Evolutionary conservation across 2,797 vertebrate species (phyloP), one percentile per base, ranked within the genome.

Genomic region (Microctenopoma lineatum): DNA sequence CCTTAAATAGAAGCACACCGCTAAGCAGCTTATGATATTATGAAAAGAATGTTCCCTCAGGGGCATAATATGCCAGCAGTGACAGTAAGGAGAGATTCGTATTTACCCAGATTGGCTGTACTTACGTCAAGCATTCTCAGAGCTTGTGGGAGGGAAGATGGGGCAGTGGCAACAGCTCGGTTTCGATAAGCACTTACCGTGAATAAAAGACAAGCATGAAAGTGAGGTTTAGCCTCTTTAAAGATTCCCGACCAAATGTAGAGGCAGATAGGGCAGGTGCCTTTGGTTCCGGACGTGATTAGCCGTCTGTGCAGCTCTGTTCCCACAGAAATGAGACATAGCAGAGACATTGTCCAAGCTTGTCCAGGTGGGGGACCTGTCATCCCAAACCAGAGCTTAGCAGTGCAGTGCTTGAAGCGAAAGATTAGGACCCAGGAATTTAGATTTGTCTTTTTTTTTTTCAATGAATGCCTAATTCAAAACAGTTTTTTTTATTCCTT

Each of bases 21-120:
- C 92, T 95, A 95, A 95, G 94, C 94, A 94, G 95, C 95, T 95
- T 95, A 95, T 94, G 94, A 95, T 95, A 95, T 95, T 95, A 94
- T 95, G 94, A 95, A 95, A 95, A 94, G 94, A 95, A 95, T 95
- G 94, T 95, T 95, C 94, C 95, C 94, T 94, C 94, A 93, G 94
- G 94, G 95, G 94, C 93, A 94, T 95, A 94, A 95, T 95, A 95
- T 95, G 95, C 90, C 94, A 95, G 93, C 93, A 94, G 93, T 95
- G 94, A 95, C 94, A 95, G 94, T 90, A 91, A 93, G 93, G 90
- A 94, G 93, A 95, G 95, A 95, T 95, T 95, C 89, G 86, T 94
- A 95, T 95, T 95, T 95, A 95, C 93, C 92, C 91, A 95, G 94
- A 95, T 95, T 94, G 94, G 94, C 93, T 94, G 92, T 95, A 95